Conservation (phyloP, 2,113 vertebrate genomes). For the Brachionichthys hirsutus region DNA sequence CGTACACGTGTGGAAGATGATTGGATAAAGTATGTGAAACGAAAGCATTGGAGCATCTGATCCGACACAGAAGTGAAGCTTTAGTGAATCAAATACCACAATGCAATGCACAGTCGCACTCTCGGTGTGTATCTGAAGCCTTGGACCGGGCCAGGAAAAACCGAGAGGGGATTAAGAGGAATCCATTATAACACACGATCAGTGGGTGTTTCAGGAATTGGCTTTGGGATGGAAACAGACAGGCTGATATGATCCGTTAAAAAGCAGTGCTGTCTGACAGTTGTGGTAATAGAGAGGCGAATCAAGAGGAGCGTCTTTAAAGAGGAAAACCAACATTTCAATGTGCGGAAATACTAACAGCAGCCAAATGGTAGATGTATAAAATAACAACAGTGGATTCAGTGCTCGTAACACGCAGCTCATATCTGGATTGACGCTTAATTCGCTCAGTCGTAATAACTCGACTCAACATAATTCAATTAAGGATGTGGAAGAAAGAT, state of each 20-base stretch:
- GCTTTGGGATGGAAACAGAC: neutral
- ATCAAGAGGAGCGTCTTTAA: neutral
- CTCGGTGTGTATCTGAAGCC: neutral
- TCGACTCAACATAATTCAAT: neutral
- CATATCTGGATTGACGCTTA: neutral
- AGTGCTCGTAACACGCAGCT: neutral
- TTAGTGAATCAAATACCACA: neutral
- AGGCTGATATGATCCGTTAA: neutral
- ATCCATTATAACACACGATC: slow-evolving; percentile 4
- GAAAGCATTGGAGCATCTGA: neutral
- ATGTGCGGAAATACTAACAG: no score
- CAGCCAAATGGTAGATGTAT: no score
- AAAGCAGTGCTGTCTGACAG: neutral
- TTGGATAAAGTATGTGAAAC: neutral
- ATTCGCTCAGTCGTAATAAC: neutral
- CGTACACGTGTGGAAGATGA: neutral
- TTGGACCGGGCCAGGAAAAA: neutral
- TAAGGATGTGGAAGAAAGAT: no score
- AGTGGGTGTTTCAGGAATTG: neutral
- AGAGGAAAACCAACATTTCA: neutral
- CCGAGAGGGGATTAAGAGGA: neutral
- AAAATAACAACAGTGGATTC: neutral
- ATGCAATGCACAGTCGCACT: neutral
- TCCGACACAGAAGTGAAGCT: neutral
- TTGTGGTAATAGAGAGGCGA: neutral